A percentile compares a stretch with the other conserved stretches of the same genome.
phyloP scores from a whole-genome alignment of 2,797 vertebrate genomes.

The Rhyacichthys aspro region DNA sequence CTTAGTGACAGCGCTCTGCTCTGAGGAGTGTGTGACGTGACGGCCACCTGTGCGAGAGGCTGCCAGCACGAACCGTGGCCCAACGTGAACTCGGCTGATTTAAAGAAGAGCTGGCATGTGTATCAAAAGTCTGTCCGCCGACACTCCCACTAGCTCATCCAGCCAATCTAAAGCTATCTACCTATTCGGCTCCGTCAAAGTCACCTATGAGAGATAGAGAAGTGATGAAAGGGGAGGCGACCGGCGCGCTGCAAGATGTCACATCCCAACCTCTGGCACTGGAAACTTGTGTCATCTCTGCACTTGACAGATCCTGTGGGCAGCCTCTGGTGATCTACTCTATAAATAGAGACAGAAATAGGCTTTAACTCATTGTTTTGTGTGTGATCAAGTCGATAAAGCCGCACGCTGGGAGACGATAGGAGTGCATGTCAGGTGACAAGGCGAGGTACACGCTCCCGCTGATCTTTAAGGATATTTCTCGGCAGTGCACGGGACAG shows the following conservation, averaged over 20 bases:
- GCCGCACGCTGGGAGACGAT: background rate
- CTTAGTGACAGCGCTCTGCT: constrained; percentile 1
- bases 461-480: constrained; percentile 19
- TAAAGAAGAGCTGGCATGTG: constrained; percentile 40
- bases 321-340: constrained; percentile 54
- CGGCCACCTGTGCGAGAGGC: constrained; percentile 13
- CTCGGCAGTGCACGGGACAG: background rate
- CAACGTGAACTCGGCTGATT: constrained; percentile 38
- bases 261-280: constrained; percentile 61
- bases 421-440: constrained; percentile 9
- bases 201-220: constrained; percentile 33
- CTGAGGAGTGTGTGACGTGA: constrained; percentile 18
- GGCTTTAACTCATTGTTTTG: constrained; percentile 30
- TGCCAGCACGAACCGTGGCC: constrained; percentile 12
- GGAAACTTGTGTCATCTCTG: constrained; percentile 62
- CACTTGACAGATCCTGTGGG: constrained; percentile 61
- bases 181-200: constrained; percentile 35
- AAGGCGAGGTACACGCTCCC: background rate
- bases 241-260: constrained; percentile 59
- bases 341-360: constrained; percentile 59
- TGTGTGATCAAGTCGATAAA: constrained; percentile 19
- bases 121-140: background rate
- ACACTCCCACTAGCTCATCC: background rate
- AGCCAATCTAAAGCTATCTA: constrained; percentile 18
- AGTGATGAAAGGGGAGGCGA: constrained; percentile 1